Evolutionary conservation across 2,888 invertebrate genomes (phyloP).

Genomic region (Melolontha melolontha): DNA sequence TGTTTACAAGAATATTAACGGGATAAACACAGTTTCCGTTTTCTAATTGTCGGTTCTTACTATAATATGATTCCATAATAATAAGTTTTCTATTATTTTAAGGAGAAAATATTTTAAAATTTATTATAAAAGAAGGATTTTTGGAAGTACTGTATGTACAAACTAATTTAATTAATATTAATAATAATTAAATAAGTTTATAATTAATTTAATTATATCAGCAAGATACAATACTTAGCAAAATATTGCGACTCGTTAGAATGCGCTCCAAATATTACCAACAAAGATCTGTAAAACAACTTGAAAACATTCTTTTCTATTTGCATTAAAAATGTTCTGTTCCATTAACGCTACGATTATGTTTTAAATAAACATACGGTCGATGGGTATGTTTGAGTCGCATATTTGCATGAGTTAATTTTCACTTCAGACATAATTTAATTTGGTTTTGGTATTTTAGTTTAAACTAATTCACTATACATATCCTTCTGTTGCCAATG

Average conservation of each 20-base stretch:
- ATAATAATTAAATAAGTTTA: no score
- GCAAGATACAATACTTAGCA: background rate
- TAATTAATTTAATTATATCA: no score
- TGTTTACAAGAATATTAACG: no score
- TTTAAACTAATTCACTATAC: conserved; percentile 13
- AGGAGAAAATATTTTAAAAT: no score
- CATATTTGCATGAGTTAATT: conserved; percentile 31
- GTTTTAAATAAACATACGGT: conserved; percentile 30
- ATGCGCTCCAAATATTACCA: conserved; percentile 17
- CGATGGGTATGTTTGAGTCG: conserved; percentile 27
- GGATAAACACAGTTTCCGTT: no score
- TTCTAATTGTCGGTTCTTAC: no score
- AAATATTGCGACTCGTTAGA: conserved; percentile 26
- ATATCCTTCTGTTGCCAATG: conserved; percentile 28
- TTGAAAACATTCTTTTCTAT: conserved; percentile 20
- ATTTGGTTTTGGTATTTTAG: conserved; percentile 21
- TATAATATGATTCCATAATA: no score
- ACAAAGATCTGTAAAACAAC: conserved; percentile 16
- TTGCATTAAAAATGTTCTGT: conserved; percentile 25
- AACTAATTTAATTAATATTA: no score
- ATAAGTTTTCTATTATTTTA: no score
- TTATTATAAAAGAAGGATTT: no score
- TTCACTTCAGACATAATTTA: conserved; percentile 32
- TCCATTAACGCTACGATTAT: conserved; percentile 33
- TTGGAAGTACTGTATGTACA: no score